Evolutionary conservation across 2,113 vertebrate species (phyloP).

Genomic region (Bothrops jararaca): DNA sequence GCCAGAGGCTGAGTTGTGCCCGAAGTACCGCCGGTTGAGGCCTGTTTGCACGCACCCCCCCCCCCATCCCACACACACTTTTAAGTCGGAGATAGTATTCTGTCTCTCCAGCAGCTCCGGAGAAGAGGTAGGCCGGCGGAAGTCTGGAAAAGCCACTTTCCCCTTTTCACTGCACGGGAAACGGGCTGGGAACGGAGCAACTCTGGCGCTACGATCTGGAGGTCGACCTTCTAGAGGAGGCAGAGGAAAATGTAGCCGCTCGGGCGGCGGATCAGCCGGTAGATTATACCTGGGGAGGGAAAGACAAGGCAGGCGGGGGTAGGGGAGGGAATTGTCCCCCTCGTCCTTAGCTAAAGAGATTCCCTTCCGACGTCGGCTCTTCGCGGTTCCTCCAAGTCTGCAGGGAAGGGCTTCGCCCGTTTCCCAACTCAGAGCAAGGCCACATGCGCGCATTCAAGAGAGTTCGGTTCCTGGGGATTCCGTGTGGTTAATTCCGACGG

Average conservation of each 20-base stretch:
- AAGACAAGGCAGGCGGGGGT: not conserved
- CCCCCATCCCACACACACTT: rapidly evolving
- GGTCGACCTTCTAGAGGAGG: not conserved
- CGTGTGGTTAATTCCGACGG: not conserved
- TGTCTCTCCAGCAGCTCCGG: not conserved
- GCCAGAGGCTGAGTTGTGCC: not conserved
- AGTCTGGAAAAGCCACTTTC: not conserved
- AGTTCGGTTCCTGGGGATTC: not conserved
- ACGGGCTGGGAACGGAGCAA: not conserved
- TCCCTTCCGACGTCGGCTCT: not conserved
- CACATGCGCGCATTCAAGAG: not conserved
- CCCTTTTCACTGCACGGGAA: not conserved
- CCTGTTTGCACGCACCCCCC: not conserved
- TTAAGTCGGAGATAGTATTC: not conserved
- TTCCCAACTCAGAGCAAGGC: not conserved
- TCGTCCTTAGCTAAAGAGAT: not conserved
- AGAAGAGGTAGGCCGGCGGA: not conserved
- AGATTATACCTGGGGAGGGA: not conserved
- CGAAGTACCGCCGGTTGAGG: not conserved
- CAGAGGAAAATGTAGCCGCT: not conserved
- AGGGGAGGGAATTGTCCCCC: not conserved
- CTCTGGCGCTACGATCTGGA: not conserved
- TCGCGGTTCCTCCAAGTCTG: not conserved
- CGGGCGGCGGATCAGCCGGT: not conserved
- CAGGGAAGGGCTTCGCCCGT: not conserved